Percentiles rank a stretch among this genome's conserved stretches.
Evolutionary conservation across 1,140 invertebrate species (phyloP).

Genomic region (Catajapyx aquilonaris): DNA sequence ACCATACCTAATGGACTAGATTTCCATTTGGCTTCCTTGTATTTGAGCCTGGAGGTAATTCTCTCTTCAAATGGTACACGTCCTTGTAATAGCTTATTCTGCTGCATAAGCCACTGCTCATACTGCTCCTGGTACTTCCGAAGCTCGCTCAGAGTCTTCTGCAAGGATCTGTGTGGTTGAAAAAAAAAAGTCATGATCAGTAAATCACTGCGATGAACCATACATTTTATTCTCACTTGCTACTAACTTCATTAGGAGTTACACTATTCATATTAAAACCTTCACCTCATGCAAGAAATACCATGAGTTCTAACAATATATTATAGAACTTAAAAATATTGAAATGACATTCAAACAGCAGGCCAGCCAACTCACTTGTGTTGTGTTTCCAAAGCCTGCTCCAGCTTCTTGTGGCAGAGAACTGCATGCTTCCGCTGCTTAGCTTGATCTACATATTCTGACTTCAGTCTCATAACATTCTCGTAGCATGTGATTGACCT

Average conservation of each 20-base stretch:
- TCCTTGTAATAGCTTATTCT: not conserved
- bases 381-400: slow-evolving; percentile 35
- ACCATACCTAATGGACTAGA: not conserved
- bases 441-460: slow-evolving; percentile 30
- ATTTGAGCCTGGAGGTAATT: slow-evolving; percentile 20
- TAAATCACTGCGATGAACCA: too few relatives aligned
- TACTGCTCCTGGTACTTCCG: slow-evolving; percentile 37
- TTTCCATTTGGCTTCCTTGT: slow-evolving; percentile 16
- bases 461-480: slow-evolving; percentile 40
- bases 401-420: slow-evolving; percentile 42
- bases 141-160: slow-evolving; percentile 37
- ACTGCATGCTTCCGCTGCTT: slow-evolving; percentile 37
- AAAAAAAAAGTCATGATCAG: too few relatives aligned
- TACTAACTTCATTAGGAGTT: too few relatives aligned
- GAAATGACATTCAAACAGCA: too few relatives aligned
- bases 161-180: slow-evolving; percentile 39
- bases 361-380: slow-evolving; percentile 43
- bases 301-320: too few relatives aligned
- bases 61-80: slow-evolving; percentile 16
- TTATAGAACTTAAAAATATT: too few relatives aligned
- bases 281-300: too few relatives aligned
- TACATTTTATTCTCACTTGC: too few relatives aligned
- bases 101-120: not conserved
- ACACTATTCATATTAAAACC: too few relatives aligned
- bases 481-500: slow-evolving; percentile 37